phyloP scores from a whole-genome alignment of 2,888 invertebrate species.

The Heliconius sara region DNA sequence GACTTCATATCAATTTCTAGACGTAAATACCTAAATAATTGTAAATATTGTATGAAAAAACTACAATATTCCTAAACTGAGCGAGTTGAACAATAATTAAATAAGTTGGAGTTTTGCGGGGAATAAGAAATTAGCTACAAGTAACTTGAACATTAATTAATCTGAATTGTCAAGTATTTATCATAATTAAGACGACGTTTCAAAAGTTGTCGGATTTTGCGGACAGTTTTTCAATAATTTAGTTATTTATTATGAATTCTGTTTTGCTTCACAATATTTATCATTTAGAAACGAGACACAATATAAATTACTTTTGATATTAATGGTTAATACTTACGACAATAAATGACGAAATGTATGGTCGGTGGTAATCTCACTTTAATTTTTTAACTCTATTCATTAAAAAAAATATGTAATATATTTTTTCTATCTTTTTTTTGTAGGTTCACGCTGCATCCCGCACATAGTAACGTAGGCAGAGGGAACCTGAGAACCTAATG shows the following conservation, averaged over 20 bases:
- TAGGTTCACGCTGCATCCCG: no score
- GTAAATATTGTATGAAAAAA: not conserved
- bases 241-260: not conserved
- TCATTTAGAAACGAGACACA: conserved; percentile 2
- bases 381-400: no score
- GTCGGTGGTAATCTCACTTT: no score
- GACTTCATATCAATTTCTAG: not conserved
- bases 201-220: conserved; percentile 11
- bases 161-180: conserved; percentile 24
- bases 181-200: conserved; percentile 22
- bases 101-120: not conserved
- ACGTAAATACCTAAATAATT: no score
- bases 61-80: not conserved
- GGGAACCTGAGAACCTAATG: no score
- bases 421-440: no score
- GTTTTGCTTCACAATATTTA: not conserved
- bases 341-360: no score
- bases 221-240: conserved; percentile 11
- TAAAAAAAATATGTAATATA: no score
- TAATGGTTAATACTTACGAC: no score
- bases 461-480: no score
- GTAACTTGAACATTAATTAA: conserved; percentile 12
- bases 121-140: conserved; percentile 20
- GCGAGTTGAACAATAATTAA: not conserved
- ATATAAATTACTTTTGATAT: not conserved